These are phyloP conservation scores for Periparus ater DNA, from an alignment of 2,797 vertebrate species.

Conservation along the genomic window DNA sequence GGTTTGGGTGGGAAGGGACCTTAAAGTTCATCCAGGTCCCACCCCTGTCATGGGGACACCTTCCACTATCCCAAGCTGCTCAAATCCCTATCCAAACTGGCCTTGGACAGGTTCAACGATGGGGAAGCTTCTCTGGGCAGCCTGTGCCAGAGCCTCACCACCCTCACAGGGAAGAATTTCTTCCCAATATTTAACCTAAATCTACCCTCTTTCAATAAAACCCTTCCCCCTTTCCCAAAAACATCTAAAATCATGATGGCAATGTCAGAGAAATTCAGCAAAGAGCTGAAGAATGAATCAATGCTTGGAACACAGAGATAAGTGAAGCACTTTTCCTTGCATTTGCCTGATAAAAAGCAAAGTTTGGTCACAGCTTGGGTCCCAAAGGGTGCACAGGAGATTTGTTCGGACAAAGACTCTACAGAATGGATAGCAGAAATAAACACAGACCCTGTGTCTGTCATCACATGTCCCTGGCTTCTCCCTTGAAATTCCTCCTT, in stretches of 20 bases:
- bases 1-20: not conserved
- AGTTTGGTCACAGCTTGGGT: not conserved
- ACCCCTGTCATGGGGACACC: not conserved
- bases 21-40: too few species aligned
- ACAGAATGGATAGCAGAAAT: not conserved
- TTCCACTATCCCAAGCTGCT: not conserved
- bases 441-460: not conserved
- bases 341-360: not conserved
- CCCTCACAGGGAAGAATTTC: not conserved
- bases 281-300: not conserved
- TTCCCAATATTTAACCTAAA: not conserved
- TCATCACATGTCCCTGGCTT: not conserved
- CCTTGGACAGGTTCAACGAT: not conserved
- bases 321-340: not conserved
- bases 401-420: not conserved
- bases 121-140: not conserved
- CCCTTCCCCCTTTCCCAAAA: not conserved
- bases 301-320: not conserved
- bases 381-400: not conserved
- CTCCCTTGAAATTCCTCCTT: not conserved
- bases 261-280: not conserved
- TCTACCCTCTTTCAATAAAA: not conserved
- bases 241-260: not conserved
- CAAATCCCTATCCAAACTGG: accelerated
- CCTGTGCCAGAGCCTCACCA: accelerated